These are phyloP conservation scores for Tetrapedia diversipes DNA, from an alignment of 2,888 invertebrate species.

Conservation along the genomic window DNA sequence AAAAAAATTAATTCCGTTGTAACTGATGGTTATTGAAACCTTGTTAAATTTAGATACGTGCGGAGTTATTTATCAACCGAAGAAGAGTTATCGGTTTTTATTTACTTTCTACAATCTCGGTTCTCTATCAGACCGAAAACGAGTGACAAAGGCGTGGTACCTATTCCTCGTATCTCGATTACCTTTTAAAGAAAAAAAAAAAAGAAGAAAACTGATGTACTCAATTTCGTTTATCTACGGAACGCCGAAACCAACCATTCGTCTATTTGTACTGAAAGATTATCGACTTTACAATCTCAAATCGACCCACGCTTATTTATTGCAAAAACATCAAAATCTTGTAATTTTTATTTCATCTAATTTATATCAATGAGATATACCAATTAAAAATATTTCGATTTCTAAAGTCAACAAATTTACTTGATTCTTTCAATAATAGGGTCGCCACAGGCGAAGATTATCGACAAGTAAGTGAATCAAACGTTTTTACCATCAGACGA, in stretches of 20 bases:
- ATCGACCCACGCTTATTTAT: constrained; percentile 13
- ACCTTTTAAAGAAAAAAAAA: constrained; percentile 11
- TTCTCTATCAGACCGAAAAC: constrained; percentile 34
- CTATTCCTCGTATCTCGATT: constrained; percentile 1
- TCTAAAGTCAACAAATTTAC: not conserved
- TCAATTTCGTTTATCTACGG: constrained; percentile 45
- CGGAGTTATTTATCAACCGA: constrained; percentile 22
- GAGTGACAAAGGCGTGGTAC: constrained; percentile 52
- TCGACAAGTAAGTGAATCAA: not conserved
- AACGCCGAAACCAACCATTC: constrained; percentile 11
- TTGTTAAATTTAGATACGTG: constrained; percentile 30
- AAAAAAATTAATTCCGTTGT: constrained; percentile 39
- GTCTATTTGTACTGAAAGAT: constrained; percentile 39
- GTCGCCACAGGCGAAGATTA: too few relatives aligned
- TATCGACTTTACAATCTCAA: constrained; percentile 23
- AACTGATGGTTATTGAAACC: constrained; percentile 16
- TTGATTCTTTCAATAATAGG: too few relatives aligned
- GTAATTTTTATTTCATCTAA: too few relatives aligned
- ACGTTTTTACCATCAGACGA: not conserved
- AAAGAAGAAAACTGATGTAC: constrained; percentile 27
- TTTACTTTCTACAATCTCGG: constrained; percentile 37
- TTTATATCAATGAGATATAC: not conserved
- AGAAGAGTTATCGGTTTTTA: constrained; percentile 44
- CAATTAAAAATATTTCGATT: not conserved
- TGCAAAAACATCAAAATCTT: constrained; percentile 5